These are phyloP conservation scores for Sebastes reedi DNA, from an alignment of 2,797 vertebrate genomes.

Conservation along the genomic window DNA sequence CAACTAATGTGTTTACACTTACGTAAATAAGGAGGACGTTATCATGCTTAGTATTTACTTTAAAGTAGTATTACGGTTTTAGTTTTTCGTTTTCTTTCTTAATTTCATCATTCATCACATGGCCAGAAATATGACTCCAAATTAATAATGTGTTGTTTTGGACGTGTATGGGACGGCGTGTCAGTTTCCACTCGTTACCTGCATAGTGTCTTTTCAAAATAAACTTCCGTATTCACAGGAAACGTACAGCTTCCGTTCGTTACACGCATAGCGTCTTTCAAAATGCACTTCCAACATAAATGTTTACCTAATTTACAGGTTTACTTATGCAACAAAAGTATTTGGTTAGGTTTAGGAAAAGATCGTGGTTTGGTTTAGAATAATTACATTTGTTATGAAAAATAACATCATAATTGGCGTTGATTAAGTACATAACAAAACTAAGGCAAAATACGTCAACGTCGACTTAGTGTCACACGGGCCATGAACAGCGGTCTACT, in stretches of 20 bases:
- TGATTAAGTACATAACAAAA: neutral
- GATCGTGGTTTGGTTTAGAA: accelerated
- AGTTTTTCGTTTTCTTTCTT: neutral
- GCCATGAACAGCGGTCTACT: accelerated
- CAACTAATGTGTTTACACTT: neutral
- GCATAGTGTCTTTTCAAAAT: too few relatives aligned
- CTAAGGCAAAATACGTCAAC: neutral
- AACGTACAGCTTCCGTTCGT: accelerated
- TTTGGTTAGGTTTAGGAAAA: neutral
- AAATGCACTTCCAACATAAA: neutral
- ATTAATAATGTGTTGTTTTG: neutral
- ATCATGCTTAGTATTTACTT: neutral
- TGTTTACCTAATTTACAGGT: accelerated
- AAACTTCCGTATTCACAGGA: too few relatives aligned
- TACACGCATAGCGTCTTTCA: neutral
- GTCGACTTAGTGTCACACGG: neutral
- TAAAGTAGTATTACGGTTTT: neutral
- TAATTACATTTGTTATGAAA: neutral
- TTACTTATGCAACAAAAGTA: neutral
- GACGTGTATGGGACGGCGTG: accelerated
- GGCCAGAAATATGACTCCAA: neutral
- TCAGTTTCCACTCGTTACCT: too few relatives aligned
- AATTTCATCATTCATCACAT: neutral
- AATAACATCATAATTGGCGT: neutral
- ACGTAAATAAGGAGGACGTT: neutral